Percentiles rank a stretch among this genome's conserved stretches.
These are phyloP conservation scores for Napeogenes inachia DNA, from an alignment of 2,888 invertebrate genomes.

Conservation along the genomic window DNA sequence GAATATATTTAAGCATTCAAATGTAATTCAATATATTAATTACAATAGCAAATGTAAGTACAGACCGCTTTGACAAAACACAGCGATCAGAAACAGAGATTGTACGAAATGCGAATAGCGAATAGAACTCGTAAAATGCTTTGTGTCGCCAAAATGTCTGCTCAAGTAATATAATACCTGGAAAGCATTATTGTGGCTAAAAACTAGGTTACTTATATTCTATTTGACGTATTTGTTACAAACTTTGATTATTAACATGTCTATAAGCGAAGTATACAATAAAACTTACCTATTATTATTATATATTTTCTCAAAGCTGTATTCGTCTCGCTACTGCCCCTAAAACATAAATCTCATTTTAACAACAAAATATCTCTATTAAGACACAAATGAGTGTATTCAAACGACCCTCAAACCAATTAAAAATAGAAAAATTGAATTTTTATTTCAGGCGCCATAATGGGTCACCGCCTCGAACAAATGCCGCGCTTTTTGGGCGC, in stretches of 20 bases:
- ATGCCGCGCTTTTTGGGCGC: constrained; percentile 57
- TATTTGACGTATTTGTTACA: neutral
- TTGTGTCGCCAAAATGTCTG: constrained; percentile 26
- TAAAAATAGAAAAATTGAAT: constrained; percentile 71
- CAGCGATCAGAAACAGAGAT: constrained; percentile 24
- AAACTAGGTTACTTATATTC: neutral
- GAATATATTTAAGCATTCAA: constrained; percentile 3
- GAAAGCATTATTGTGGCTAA: constrained; percentile 10
- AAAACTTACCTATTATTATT: too few species aligned
- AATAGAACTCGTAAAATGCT: constrained; percentile 13
- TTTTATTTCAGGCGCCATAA: constrained; percentile 61
- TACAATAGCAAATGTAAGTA: constrained; percentile 2
- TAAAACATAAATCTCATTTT: constrained; percentile 29
- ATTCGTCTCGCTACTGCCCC: neutral
- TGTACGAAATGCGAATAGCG: constrained; percentile 8
- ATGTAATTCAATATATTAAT: constrained; percentile 23
- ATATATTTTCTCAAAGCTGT: too few species aligned
- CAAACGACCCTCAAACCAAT: constrained; percentile 49
- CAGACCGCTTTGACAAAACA: constrained; percentile 1
- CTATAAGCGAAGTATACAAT: too few species aligned
- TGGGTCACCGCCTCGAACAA: constrained; percentile 73
- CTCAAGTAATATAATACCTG: constrained; percentile 26
- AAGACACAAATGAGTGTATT: constrained; percentile 33
- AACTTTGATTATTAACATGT: too few species aligned
- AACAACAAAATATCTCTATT: constrained; percentile 34